Base-by-base conservation (phyloP, 2,888 invertebrate species). In the Xanthia togata region DNA sequence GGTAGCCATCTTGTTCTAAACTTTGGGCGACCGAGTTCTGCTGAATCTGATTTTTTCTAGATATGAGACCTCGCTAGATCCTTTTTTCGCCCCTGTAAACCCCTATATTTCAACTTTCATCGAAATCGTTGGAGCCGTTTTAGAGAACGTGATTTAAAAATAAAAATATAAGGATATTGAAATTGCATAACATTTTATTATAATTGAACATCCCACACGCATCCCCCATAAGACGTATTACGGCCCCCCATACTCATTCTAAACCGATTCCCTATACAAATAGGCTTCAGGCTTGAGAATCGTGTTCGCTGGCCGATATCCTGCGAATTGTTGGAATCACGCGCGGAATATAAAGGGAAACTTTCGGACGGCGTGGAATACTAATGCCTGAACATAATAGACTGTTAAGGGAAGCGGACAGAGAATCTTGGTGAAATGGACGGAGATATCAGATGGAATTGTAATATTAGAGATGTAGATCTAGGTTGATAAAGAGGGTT, bases 311-410 rank as follows among this genome's bases (percentile, higher is more conserved):
- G 85, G 72, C 76, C 88, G 87, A 83, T 88, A 88, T 75, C 81
- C 80, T 80, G 69, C 81, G 81, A 87, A 88, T 88, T 85, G 89
- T 89, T 78, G 77, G 81, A 84, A 84, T 84, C 89, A 87, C 88
- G 85, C 83, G 78, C 79, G 72, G 88, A 88, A 89, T 89, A 88
- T 88, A 89, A 89, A 89, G 84, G 80, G 89, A 89, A 86, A 88
- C 87, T 86, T 86, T 88, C 79, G 84, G 87, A 81, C 83, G 70
- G 87, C 70, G 81, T 77, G 78, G 88, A 88, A 89, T 89, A 89
- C 88, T 89, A 86, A 89, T 89, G 89, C 75, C 35, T 47, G 82
- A 84, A 87, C 88, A 87, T 86, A 89, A 89, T 88, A 89, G 82
- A 80, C 76, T 71, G 62, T 85, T 72, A 81, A 77, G 89, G 4